Evolutionary conservation across 2,113 vertebrate genomes (phyloP).

Genomic region (Circaetus gallicus): DNA sequence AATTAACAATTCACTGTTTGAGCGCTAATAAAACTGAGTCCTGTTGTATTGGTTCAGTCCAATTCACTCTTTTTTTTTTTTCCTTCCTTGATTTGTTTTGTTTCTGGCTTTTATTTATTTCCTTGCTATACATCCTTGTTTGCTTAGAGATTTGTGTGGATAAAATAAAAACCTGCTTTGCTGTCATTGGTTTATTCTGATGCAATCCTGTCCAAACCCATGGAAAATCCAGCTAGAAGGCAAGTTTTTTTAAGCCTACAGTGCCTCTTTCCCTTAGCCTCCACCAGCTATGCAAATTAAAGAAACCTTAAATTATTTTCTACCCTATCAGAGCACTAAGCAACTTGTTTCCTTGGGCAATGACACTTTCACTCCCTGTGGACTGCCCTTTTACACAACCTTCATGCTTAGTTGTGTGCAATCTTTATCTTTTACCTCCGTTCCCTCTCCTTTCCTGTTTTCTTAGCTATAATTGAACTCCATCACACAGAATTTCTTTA

Average conservation of each 20-base stretch:
- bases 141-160: neutral
- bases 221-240: neutral
- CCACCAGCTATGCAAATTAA: neutral
- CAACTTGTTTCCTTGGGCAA: neutral
- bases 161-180: neutral
- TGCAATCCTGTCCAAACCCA: neutral
- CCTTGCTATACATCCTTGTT: neutral
- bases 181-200: neutral
- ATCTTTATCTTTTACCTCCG: neutral
- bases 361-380: neutral
- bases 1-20: neutral
- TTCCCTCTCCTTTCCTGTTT: neutral
- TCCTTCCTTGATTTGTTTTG: neutral
- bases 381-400: neutral
- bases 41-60: neutral
- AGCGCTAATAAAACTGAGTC: neutral
- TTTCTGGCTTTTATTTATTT: neutral
- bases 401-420: neutral
- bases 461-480: neutral
- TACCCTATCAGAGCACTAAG: neutral
- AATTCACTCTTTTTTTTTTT: neutral
- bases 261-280: neutral
- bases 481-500: neutral
- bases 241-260: neutral
- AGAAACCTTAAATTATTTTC: neutral